Percentiles rank a stretch among this genome's conserved stretches.
Conservation (phyloP, 2,113 vertebrate species). For the Syngnathus scovelli region DNA sequence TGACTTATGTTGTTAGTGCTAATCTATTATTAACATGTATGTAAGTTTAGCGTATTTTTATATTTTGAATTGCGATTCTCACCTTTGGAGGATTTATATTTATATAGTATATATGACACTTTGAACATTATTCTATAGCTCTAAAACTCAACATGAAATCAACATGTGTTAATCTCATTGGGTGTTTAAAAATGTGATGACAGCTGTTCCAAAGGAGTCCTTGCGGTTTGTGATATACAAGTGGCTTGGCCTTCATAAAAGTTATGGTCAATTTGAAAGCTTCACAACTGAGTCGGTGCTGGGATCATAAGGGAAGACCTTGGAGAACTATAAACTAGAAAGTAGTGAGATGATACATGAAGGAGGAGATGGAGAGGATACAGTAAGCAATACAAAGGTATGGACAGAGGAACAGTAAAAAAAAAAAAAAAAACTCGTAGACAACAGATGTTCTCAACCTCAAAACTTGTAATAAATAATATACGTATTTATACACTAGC, state of each 20-base stretch:
- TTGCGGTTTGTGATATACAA: conserved; percentile 2
- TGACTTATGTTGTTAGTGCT: no score
- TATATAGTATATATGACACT: background rate
- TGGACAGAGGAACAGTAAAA: background rate
- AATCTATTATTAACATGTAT: background rate
- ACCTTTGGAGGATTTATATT: background rate
- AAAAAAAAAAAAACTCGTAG: background rate
- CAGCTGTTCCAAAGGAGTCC: conserved; percentile 18
- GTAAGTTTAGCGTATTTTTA: background rate
- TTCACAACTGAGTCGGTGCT: conserved; percentile 16
- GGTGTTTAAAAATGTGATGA: conserved; percentile 20
- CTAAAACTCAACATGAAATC: conserved; percentile 3
- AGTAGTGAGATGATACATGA: background rate
- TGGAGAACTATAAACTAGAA: conserved; percentile 1
- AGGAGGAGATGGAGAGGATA: background rate
- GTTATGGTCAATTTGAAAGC: conserved; percentile 29
- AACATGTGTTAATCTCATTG: conserved; percentile 19
- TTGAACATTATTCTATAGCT: background rate
- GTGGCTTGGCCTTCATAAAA: conserved; percentile 24
- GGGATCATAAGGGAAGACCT: conserved; percentile 17
- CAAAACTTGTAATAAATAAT: no score
- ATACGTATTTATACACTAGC: background rate
- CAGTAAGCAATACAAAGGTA: background rate
- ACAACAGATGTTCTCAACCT: background rate
- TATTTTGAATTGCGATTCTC: background rate